Evolutionary conservation across 2,888 invertebrate genomes (phyloP).

Genomic region (Tenthredo distinguenda): DNA sequence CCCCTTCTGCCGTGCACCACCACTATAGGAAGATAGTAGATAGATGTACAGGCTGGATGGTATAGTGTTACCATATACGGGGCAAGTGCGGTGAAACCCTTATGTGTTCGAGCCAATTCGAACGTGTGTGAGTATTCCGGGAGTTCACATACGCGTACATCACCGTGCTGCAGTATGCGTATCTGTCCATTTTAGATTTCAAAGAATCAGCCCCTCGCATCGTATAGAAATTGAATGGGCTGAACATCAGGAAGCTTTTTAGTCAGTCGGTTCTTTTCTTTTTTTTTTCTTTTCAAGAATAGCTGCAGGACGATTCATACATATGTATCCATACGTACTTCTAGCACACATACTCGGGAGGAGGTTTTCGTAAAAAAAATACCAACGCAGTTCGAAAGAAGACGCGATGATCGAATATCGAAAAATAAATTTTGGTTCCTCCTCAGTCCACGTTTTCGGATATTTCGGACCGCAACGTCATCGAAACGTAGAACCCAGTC

Average conservation of each 20-base stretch:
- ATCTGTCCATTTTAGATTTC: constrained; percentile 66
- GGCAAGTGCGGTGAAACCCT: constrained; percentile 65
- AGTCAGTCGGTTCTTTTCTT: neutral
- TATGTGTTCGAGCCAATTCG: neutral
- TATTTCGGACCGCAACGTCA: neutral
- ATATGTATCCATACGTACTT: neutral
- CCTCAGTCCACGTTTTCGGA: neutral
- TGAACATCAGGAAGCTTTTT: constrained; percentile 49
- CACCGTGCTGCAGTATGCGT: constrained; percentile 59
- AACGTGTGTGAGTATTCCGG: neutral
- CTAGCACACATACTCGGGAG: neutral
- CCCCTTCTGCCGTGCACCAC: constrained; percentile 60
- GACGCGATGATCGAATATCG: neutral
- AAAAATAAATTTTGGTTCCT: neutral
- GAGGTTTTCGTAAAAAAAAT: neutral
- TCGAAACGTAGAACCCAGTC: neutral
- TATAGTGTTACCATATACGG: constrained; percentile 64
- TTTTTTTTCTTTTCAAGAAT: neutral
- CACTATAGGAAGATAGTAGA: constrained; percentile 54
- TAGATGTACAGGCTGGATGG: constrained; percentile 56
- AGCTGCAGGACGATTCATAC: constrained; percentile 5
- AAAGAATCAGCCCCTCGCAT: constrained; percentile 50
- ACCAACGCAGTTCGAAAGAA: neutral
- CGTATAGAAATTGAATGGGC: constrained; percentile 44
- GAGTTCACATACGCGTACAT: neutral